Conservation (phyloP, 2,113 vertebrate species). For the Maccullochella peelii region DNA sequence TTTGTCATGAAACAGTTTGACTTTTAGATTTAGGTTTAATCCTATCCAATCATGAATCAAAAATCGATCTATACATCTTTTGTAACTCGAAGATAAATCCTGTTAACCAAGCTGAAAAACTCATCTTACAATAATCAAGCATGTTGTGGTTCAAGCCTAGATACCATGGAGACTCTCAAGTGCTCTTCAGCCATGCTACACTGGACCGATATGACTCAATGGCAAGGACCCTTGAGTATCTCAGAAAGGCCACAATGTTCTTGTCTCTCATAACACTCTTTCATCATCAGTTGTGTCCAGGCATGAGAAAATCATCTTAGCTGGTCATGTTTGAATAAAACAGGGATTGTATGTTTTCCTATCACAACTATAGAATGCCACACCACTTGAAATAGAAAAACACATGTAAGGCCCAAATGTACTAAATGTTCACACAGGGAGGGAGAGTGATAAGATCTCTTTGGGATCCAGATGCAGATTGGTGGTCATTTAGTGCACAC, state of each 20-base stretch:
- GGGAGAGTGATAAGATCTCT: constrained; percentile 8
- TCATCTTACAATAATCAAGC: not conserved
- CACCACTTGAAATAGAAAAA: not conserved
- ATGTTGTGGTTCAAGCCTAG: constrained; percentile 19
- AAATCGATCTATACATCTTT: not conserved
- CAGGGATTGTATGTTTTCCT: not conserved
- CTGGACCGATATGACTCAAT: not conserved
- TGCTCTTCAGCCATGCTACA: constrained; percentile 27
- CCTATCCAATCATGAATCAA: not conserved
- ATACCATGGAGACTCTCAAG: not conserved
- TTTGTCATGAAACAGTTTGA: not conserved
- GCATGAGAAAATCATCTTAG: not conserved
- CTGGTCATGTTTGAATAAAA: not conserved
- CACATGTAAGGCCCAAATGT: not conserved
- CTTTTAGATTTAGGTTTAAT: not conserved
- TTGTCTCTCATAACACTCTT: not conserved
- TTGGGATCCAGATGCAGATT: constrained; percentile 31
- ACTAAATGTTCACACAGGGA: not conserved
- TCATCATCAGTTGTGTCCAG: constrained; percentile 18
- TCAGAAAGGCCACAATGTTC: not conserved
- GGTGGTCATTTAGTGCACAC: constrained; percentile 38
- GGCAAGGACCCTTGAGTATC: constrained; percentile 40
- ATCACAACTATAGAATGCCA: not conserved
- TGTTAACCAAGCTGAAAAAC: not conserved
- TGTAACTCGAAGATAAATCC: not conserved